These are phyloP conservation scores for Peribatodes rhomboidaria DNA, from an alignment of 2,888 invertebrate species.

Conservation along the genomic window DNA sequence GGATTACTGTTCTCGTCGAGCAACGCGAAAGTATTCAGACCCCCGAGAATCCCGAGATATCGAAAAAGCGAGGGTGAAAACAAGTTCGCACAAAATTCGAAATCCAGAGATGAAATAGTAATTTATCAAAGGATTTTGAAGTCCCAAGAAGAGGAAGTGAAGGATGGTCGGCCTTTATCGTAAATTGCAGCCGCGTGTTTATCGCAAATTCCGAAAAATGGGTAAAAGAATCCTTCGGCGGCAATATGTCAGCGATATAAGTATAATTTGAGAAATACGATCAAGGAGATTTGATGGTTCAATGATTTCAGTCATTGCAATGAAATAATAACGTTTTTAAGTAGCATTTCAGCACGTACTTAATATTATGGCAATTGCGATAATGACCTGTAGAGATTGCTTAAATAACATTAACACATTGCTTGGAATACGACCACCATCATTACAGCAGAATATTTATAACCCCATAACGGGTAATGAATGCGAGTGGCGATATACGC, in stretches of 20 bases:
- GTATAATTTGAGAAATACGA: conserved; percentile 40
- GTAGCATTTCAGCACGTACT: conserved; percentile 1
- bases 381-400: conserved; percentile 25
- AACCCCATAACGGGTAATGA: conserved; percentile 68
- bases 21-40: conserved; percentile 53
- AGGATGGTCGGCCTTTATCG: conserved; percentile 74
- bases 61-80: conserved; percentile 67
- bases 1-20: conserved; percentile 70
- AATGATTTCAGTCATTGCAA: conserved; percentile 7
- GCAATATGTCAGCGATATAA: conserved; percentile 47
- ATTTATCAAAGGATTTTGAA: conserved; percentile 85
- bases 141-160: conserved; percentile 75
- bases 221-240: conserved; percentile 51
- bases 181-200: conserved; percentile 66
- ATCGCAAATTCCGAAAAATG: conserved; percentile 59
- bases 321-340: not conserved
- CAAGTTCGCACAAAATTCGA: conserved; percentile 72
- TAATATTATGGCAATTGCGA: conserved; percentile 16
- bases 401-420: conserved; percentile 55
- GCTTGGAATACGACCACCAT: conserved; percentile 50
- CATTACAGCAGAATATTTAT: conserved; percentile 64
- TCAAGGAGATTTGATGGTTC: conserved; percentile 36
- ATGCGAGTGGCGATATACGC: conserved; percentile 66
- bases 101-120: conserved; percentile 84
- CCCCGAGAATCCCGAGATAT: conserved; percentile 55